Evolutionary conservation across 2,113 vertebrate species (phyloP).

Genomic region (Laterallus jamaicensis): DNA sequence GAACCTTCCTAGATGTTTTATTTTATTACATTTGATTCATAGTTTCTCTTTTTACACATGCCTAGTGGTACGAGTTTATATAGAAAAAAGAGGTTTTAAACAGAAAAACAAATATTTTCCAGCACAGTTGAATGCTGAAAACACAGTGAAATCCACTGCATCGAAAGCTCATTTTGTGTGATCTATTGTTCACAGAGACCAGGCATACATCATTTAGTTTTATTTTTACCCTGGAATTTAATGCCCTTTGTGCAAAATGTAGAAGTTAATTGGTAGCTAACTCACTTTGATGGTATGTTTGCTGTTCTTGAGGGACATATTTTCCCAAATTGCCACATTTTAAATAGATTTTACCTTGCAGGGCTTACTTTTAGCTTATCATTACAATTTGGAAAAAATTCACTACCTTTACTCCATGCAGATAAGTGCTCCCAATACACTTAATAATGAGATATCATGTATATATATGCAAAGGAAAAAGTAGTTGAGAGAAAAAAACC

Average conservation of each 20-base stretch:
- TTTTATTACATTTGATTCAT: not conserved
- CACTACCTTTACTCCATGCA: conserved; percentile 7
- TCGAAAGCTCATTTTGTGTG: conserved; percentile 8
- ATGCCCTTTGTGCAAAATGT: conserved; percentile 58
- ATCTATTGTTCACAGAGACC: conserved; percentile 44
- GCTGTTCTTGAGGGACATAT: conserved; percentile 61
- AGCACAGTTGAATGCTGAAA: not conserved
- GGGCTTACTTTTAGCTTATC: conserved; percentile 62
- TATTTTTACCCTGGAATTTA: conserved; percentile 63
- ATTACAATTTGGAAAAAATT: conserved; percentile 54
- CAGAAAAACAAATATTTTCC: conserved; percentile 48
- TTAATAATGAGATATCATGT: conserved; percentile 44
- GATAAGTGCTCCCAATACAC: conserved; percentile 41
- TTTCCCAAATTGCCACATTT: conserved; percentile 69
- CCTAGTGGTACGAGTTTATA: not conserved
- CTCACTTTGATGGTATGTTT: conserved; percentile 68
- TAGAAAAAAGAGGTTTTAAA: not conserved
- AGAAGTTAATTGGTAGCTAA: conserved; percentile 75
- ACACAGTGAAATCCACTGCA: not conserved
- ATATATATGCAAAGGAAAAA: conserved; percentile 16
- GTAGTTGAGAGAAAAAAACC: not conserved
- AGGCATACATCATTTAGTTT: conserved; percentile 50
- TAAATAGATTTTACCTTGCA: conserved; percentile 65
- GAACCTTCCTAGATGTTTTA: not conserved
- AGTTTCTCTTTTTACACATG: not conserved